These are phyloP conservation scores for Sander lucioperca DNA, from an alignment of 2,113 vertebrate species.

Conservation along the genomic window DNA sequence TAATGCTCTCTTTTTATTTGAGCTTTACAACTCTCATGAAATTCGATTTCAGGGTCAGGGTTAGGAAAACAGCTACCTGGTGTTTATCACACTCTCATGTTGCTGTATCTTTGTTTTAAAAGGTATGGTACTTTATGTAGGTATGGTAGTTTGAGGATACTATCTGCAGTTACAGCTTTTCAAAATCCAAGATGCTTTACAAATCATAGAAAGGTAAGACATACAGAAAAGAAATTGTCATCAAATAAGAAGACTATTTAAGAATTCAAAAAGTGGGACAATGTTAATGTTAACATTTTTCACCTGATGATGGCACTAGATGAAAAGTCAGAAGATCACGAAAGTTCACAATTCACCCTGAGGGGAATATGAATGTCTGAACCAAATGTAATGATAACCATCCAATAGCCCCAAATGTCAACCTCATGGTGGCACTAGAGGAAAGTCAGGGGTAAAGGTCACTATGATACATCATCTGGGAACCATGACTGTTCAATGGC, in stretches of 20 bases:
- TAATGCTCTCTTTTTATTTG: constrained; percentile 56
- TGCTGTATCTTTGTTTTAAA: constrained; percentile 20
- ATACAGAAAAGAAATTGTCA: not conserved
- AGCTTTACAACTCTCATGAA: constrained; percentile 47
- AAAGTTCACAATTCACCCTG: not conserved
- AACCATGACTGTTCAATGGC: no score
- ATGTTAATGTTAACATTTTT: not conserved
- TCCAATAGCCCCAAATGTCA: not conserved
- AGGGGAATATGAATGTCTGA: not conserved
- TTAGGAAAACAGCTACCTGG: constrained; percentile 42
- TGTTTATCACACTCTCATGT: not conserved
- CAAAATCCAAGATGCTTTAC: not conserved
- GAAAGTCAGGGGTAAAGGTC: not conserved
- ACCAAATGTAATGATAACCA: not conserved
- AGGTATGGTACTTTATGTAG: constrained; percentile 3
- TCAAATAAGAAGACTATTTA: not conserved
- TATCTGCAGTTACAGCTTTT: not conserved
- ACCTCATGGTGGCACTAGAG: not conserved
- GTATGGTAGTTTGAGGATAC: constrained; percentile 13
- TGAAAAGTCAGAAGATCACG: not conserved
- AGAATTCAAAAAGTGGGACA: not conserved
- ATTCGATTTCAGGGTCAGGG: constrained; percentile 59
- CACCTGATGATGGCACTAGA: not conserved
- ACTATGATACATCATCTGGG: not conserved
- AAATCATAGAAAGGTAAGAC: not conserved